Conservation (phyloP, 2,888 invertebrate species). For the Cheilosia urbana region DNA sequence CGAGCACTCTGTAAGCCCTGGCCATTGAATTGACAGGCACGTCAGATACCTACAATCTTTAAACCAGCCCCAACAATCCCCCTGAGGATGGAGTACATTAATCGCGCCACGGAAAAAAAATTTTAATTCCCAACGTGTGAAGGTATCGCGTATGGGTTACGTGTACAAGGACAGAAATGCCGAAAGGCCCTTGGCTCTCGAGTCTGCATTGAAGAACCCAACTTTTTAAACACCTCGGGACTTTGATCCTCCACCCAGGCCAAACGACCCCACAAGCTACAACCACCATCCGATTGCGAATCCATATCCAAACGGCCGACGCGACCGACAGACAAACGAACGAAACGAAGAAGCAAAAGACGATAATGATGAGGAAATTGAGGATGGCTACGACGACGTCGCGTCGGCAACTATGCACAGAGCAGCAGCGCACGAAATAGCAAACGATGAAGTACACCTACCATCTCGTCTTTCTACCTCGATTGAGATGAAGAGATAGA, state of each 20-base stretch:
- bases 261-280: constrained; percentile 20
- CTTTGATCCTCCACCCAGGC: constrained; percentile 50
- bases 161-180: background rate
- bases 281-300: too few relatives aligned
- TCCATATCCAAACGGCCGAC: background rate
- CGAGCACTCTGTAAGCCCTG: constrained; percentile 1
- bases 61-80: constrained; percentile 21
- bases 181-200: constrained; percentile 31
- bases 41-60: background rate
- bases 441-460: constrained; percentile 34
- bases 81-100: constrained; percentile 8
- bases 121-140: constrained; percentile 4
- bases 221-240: constrained; percentile 52
- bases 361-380: constrained; percentile 25
- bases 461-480: constrained; percentile 55
- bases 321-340: constrained; percentile 1
- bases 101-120: constrained; percentile 13
- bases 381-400: constrained; percentile 24
- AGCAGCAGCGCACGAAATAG: background rate
- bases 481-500: constrained; percentile 37
- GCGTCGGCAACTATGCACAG: constrained; percentile 36
- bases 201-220: constrained; percentile 20
- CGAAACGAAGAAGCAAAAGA: constrained; percentile 6
- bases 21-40: background rate
- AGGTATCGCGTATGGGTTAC: background rate